phyloP scores from a whole-genome alignment of 1,140 invertebrate species.

The Leptopilina clavipes region DNA sequence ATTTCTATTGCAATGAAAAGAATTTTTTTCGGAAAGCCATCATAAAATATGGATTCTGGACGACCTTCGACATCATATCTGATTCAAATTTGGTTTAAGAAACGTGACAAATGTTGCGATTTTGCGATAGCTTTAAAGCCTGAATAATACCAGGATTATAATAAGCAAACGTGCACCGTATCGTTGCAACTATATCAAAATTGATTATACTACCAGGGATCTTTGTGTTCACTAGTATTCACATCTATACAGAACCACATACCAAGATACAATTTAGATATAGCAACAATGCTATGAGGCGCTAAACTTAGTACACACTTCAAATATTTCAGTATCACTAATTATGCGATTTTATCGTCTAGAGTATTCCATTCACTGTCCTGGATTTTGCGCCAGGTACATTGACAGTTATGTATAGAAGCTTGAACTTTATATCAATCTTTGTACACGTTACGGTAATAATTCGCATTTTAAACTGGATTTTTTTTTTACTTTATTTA shows the following conservation, averaged over 20 bases:
- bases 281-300: conserved; percentile 13
- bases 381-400: background rate
- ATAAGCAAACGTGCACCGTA: conserved; percentile 18
- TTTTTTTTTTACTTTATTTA: no score
- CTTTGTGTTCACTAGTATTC: background rate
- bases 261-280: conserved; percentile 1
- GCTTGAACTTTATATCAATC: background rate
- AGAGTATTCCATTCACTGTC: conserved; percentile 18
- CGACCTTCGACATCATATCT: conserved; percentile 18
- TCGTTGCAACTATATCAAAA: conserved; percentile 23
- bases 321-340: conserved; percentile 6
- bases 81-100: conserved; percentile 12
- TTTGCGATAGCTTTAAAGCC: conserved; percentile 7
- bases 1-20: background rate
- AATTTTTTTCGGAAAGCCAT: background rate
- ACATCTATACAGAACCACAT: background rate
- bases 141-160: conserved; percentile 26
- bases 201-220: conserved; percentile 4
- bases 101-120: conserved; percentile 32
- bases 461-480: background rate
- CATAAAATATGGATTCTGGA: background rate
- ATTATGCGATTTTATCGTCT: conserved; percentile 21
- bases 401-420: background rate
- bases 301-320: conserved; percentile 9
- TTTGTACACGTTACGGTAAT: background rate